These are phyloP conservation scores for Dunckerocampus dactyliophorus DNA, from an alignment of 2,113 vertebrate genomes.

Conservation along the genomic window DNA sequence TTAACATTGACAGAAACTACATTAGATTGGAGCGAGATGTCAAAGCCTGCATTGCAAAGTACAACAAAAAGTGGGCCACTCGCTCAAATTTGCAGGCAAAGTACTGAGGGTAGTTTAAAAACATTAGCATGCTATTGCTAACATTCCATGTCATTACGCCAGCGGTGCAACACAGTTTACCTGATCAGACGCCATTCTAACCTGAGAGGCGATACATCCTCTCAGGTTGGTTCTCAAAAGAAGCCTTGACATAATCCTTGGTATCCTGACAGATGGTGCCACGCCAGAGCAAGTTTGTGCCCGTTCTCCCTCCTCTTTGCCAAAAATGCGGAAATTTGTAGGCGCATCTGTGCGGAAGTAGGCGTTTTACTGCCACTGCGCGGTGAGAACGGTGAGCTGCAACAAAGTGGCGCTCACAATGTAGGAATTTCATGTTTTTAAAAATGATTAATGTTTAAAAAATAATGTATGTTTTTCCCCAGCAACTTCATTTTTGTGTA, in stretches of 20 bases:
- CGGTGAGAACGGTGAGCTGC: conserved; percentile 14
- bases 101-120: not conserved
- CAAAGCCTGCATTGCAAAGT: not conserved
- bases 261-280: not conserved
- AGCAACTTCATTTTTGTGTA: too few species aligned
- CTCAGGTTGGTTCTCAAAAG: conserved; percentile 47
- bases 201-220: conserved; percentile 52
- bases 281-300: not conserved
- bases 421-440: too few species aligned
- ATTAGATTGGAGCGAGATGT: not conserved
- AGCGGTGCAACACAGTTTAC: conserved; percentile 37
- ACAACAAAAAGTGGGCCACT: not conserved
- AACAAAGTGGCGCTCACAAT: not conserved
- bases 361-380: conserved; percentile 14
- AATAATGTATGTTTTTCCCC: too few species aligned
- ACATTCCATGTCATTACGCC: not conserved
- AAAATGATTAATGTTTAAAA: too few species aligned
- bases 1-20: not conserved
- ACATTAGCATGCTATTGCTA: conserved; percentile 39
- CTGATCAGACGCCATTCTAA: conserved; percentile 71
- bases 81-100: not conserved
- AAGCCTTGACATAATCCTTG: conserved; percentile 34
- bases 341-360: not conserved
- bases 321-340: conserved; percentile 38
- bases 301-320: not conserved